A percentile compares a stretch with the other conserved stretches of the same genome.
phyloP scores from a whole-genome alignment of 2,888 invertebrate species.

The Lamellibrachia satsuma region DNA sequence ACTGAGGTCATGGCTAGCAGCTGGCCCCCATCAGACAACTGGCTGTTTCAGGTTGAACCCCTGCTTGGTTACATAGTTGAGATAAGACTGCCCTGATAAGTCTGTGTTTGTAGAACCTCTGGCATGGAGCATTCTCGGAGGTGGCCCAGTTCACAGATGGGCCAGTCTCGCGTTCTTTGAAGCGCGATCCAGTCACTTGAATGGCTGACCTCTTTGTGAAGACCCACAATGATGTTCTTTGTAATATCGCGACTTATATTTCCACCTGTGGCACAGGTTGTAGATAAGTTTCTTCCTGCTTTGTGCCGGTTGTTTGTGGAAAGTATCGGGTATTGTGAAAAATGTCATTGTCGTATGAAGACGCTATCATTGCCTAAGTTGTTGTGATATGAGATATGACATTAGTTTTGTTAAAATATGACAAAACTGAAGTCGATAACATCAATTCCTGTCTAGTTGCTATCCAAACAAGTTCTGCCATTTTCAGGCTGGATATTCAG shows the following conservation, averaged over 20 bases:
- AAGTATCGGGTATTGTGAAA: neutral
- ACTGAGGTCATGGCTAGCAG: neutral
- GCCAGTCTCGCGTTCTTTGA: neutral
- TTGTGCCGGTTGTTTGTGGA: neutral
- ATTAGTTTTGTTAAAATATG: constrained; percentile 3
- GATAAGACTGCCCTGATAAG: neutral
- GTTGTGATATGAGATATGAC: neutral
- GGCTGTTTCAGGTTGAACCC: neutral
- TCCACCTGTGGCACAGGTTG: neutral
- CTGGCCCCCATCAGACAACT: neutral
- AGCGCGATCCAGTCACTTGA: neutral
- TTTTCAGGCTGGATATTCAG: neutral
- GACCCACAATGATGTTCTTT: neutral
- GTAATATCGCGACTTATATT: neutral
- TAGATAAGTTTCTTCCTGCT: neutral
- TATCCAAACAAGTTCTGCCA: neutral
- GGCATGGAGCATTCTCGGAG: neutral
- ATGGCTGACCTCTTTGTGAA: neutral
- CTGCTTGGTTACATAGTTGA: constrained; percentile 7
- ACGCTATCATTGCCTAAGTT: neutral
- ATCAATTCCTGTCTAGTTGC: neutral
- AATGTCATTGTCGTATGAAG: neutral
- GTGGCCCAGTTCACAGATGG: neutral
- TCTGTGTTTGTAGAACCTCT: neutral
- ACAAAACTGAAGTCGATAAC: neutral